These are phyloP conservation scores for Ephestia elutella DNA, from an alignment of 1,140 invertebrate species.

Conservation along the genomic window DNA sequence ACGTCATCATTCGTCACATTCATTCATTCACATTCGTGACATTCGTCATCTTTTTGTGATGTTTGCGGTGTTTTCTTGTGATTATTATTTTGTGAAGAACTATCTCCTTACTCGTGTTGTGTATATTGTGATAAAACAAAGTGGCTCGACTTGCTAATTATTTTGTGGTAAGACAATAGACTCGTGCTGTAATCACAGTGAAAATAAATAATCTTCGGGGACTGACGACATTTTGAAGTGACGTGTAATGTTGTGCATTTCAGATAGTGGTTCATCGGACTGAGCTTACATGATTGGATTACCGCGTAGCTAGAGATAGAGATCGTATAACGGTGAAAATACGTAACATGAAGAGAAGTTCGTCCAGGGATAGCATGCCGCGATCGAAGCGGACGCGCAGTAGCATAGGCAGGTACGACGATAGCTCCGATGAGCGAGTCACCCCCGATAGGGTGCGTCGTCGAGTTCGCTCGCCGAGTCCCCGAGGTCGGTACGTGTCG, in stretches of 20 bases:
- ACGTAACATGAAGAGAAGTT: constrained; percentile 91
- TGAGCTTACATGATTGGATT: constrained; percentile 81
- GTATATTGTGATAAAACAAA: constrained; percentile 4
- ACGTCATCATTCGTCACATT: too few species aligned
- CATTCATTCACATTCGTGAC: too few species aligned
- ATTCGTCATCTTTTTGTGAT: not conserved
- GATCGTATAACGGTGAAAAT: constrained; percentile 90
- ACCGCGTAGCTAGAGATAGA: constrained; percentile 79
- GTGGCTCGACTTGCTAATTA: constrained; percentile 14
- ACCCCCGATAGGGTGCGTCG: constrained; percentile 86
- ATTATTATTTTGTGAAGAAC: too few species aligned
- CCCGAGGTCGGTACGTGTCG: constrained; percentile 81
- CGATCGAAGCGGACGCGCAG: constrained; percentile 85
- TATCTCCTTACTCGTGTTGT: constrained; percentile 5
- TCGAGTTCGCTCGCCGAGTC: constrained; percentile 83
- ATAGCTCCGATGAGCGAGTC: constrained; percentile 88
- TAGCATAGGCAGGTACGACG: constrained; percentile 89
- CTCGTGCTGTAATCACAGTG: constrained; percentile 42
- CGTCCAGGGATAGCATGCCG: constrained; percentile 86
- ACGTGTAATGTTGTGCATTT: constrained; percentile 74
- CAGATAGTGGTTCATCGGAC: constrained; percentile 69
- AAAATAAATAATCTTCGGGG: constrained; percentile 42
- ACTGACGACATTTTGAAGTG: constrained; percentile 70
- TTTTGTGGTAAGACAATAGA: constrained; percentile 65
- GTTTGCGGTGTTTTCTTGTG: not conserved